Evolutionary conservation across 2,797 vertebrate genomes (phyloP).

Genomic region (Pagetopsis macropterus): DNA sequence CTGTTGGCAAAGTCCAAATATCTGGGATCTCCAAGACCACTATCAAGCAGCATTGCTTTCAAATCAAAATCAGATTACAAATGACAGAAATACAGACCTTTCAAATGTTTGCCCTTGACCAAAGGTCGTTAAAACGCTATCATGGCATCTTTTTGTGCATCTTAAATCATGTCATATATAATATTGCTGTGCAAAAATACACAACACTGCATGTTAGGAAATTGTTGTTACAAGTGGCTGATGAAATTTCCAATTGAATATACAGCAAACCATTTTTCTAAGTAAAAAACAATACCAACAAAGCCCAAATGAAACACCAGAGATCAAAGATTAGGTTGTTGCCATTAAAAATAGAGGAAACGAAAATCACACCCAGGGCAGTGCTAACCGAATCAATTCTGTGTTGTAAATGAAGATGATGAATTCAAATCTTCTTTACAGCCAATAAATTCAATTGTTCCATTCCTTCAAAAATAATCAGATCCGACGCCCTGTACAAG

Average conservation of each 20-base stretch:
- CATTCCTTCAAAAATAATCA: constrained; percentile 35
- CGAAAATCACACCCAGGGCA: constrained; percentile 54
- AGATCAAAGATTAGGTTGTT: constrained; percentile 35
- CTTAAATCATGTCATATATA: background rate
- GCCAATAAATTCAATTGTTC: constrained; percentile 27
- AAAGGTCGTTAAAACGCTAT: background rate
- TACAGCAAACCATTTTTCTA: constrained; percentile 19
- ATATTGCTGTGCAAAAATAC: background rate
- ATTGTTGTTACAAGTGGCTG: constrained; percentile 4
- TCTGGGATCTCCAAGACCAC: background rate
- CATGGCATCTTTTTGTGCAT: constrained; percentile 2
- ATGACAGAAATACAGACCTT: background rate
- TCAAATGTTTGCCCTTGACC: constrained; percentile 1
- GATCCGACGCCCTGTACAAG: constrained; percentile 1
- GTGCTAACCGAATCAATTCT: constrained; percentile 18
- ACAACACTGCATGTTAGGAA: constrained; percentile 4
- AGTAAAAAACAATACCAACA: constrained; percentile 18
- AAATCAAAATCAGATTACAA: constrained; percentile 6
- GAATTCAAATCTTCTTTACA: constrained; percentile 16
- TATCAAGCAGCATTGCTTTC: background rate
- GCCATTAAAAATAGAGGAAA: constrained; percentile 19
- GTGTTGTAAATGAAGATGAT: constrained; percentile 23
- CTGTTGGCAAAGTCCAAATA: background rate
- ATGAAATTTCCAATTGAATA: constrained; percentile 22
- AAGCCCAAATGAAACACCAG: constrained; percentile 30